Conservation (phyloP, 2,113 vertebrate species). For the Barnardius zonarius region DNA sequence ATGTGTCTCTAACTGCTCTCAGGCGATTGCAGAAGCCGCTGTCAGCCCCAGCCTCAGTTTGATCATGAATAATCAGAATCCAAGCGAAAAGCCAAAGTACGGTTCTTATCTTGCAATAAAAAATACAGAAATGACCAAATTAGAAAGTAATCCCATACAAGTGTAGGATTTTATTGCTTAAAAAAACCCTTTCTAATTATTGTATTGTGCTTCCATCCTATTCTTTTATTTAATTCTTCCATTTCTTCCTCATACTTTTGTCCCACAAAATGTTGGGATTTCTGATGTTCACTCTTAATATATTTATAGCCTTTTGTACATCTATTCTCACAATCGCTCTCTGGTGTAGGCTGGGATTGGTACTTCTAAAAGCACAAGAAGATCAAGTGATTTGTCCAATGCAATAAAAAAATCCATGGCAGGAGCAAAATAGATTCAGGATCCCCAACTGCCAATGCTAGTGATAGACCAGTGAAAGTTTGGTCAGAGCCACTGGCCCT, state of each 20-base stretch:
- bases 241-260: neutral
- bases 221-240: neutral
- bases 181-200: neutral
- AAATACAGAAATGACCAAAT: neutral
- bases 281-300: too few relatives aligned
- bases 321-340: neutral
- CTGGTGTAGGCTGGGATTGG: neutral
- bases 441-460: neutral
- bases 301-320: neutral
- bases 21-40: neutral
- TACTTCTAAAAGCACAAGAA: neutral
- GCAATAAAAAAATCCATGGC: neutral
- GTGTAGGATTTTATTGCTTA: neutral
- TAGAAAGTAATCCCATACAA: neutral
- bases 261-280: neutral
- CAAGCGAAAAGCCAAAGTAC: neutral
- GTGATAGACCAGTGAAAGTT: neutral
- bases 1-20: neutral
- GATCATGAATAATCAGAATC: neutral
- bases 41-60: neutral
- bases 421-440: neutral
- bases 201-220: neutral
- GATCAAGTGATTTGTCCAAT: neutral
- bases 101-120: neutral
- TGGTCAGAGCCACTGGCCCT: neutral